Percentiles rank a stretch among this genome's conserved stretches.
These are phyloP conservation scores for Meandrusa payeni DNA, from an alignment of 2,888 invertebrate species.

Conservation along the genomic window DNA sequence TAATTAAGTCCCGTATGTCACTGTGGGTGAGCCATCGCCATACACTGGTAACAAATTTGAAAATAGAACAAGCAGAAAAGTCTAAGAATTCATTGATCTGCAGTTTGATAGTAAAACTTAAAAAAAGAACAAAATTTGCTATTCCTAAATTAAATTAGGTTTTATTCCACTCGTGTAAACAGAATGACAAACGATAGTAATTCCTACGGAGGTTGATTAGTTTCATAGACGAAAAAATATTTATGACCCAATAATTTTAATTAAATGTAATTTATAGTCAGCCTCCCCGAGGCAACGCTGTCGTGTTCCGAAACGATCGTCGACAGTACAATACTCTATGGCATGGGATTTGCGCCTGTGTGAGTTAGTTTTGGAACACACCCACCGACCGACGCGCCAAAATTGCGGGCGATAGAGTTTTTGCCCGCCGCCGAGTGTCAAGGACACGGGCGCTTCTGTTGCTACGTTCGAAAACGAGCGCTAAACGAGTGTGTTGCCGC, in stretches of 20 bases:
- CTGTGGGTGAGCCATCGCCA: no score
- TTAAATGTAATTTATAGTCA: slow-evolving; percentile 5
- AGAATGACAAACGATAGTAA: no score
- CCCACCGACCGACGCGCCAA: slow-evolving; percentile 60
- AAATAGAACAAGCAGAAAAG: no score
- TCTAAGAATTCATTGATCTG: no score
- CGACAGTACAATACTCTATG: slow-evolving; percentile 45
- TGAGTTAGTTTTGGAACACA: slow-evolving; percentile 61
- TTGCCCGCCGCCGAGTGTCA: slow-evolving; percentile 74
- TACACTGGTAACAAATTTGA: no score
- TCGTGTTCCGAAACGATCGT: slow-evolving; percentile 19
- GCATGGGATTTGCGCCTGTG: slow-evolving; percentile 33
- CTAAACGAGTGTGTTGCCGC: slow-evolving; percentile 36
- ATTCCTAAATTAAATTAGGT: no score
- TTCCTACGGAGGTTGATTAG: no score
- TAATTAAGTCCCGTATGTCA: no score
- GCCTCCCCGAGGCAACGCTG: slow-evolving; percentile 19
- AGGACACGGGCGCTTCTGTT: slow-evolving; percentile 67
- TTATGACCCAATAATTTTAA: neutral
- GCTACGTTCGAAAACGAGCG: slow-evolving; percentile 41
- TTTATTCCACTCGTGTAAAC: no score
- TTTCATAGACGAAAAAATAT: no score
- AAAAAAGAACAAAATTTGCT: no score
- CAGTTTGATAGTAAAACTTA: no score
- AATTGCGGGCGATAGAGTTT: slow-evolving; percentile 70